A percentile compares a stretch with the other conserved stretches of the same genome.
phyloP scores from a whole-genome alignment of 2,797 vertebrate species.

The Micrastur ruficollis region DNA sequence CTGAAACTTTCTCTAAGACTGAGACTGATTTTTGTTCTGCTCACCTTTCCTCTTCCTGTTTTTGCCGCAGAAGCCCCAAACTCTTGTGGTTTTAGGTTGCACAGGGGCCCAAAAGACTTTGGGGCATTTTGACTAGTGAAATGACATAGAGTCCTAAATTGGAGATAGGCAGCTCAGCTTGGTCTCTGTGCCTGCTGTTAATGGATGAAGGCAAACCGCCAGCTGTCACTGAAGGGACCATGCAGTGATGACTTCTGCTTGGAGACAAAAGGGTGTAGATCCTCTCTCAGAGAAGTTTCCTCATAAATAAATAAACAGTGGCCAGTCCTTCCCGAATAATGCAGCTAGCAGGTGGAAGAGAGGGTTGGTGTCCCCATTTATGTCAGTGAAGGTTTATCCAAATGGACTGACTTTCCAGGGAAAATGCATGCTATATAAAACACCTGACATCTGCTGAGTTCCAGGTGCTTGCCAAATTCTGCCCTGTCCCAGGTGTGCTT shows the following conservation, averaged over 20 bases:
- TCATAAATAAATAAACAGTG: not conserved
- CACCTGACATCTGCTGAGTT: slow-evolving; percentile 50
- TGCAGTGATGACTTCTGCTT: not conserved
- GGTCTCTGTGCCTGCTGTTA: not conserved
- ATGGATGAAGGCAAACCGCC: not conserved
- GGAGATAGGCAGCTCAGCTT: not conserved
- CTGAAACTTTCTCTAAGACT: not conserved
- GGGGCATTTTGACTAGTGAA: not conserved
- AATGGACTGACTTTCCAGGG: slow-evolving; percentile 5
- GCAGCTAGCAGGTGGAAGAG: not conserved
- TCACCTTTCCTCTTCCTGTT: not conserved
- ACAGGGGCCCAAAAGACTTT: not conserved
- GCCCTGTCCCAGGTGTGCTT: slow-evolving; percentile 23
- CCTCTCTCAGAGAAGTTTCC: not conserved
- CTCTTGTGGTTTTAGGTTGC: not conserved
- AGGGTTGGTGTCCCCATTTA: not conserved
- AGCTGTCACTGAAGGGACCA: not conserved
- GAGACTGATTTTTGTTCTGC: not conserved
- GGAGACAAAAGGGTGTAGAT: not conserved
- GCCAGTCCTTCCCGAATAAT: not conserved
- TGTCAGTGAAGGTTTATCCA: not conserved
- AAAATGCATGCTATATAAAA: not conserved
- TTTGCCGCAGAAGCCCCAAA: not conserved
- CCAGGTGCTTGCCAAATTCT: slow-evolving; percentile 47
- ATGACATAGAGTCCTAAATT: not conserved